These are phyloP conservation scores for Agrotis clavis DNA, from an alignment of 2,888 invertebrate genomes.

Conservation along the genomic window DNA sequence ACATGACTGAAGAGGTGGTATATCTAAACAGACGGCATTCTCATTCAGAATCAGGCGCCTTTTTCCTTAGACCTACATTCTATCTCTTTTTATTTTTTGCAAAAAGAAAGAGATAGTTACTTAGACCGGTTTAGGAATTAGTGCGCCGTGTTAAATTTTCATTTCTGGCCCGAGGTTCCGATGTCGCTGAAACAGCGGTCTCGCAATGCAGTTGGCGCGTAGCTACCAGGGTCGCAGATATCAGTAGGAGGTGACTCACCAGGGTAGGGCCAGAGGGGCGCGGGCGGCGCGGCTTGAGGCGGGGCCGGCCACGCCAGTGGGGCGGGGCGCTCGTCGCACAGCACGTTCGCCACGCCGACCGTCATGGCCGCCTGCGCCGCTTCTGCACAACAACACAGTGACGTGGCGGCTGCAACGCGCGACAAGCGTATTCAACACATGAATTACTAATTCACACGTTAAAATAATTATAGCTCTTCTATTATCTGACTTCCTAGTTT, in stretches of 20 bases:
- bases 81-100: constrained; percentile 61
- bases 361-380: constrained; percentile 93
- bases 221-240: constrained; percentile 88
- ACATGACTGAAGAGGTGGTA: constrained; percentile 82
- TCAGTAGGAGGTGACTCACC: constrained; percentile 89
- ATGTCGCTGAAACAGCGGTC: constrained; percentile 80
- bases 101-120: constrained; percentile 41
- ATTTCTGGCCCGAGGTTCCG: constrained; percentile 63
- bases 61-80: constrained; percentile 47
- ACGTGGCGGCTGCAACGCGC: constrained; percentile 78
- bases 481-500: constrained; percentile 10
- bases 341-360: constrained; percentile 92
- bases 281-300: constrained; percentile 91
- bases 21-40: constrained; percentile 70
- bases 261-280: constrained; percentile 96
- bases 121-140: constrained; percentile 33
- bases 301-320: constrained; percentile 91
- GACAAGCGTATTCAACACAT: constrained; percentile 67
- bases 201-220: constrained; percentile 91
- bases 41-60: constrained; percentile 70
- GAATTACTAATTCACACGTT: constrained; percentile 37
- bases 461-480: constrained; percentile 21
- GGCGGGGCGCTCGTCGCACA: constrained; percentile 92
- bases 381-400: constrained; percentile 89
- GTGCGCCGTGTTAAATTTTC: constrained; percentile 55